Conservation (phyloP, 2,797 vertebrate species). For the Perodicticus potto region DNA sequence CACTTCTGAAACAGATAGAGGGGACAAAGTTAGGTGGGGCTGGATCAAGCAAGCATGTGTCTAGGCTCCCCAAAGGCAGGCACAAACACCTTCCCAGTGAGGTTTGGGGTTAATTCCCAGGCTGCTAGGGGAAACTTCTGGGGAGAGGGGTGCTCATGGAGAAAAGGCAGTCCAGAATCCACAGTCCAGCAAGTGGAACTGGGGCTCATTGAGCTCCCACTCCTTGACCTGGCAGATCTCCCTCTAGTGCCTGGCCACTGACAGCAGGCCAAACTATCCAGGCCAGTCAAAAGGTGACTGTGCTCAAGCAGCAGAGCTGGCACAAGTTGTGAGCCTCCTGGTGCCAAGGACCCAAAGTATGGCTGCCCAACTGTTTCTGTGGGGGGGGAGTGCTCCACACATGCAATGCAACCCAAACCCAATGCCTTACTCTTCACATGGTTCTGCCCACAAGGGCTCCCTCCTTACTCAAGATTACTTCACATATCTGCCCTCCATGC, state of each 20-base stretch:
- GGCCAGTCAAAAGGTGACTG: background rate
- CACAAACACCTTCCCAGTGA: too few species aligned
- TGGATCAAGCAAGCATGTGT: too few species aligned
- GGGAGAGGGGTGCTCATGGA: too few species aligned
- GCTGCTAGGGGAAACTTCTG: too few species aligned
- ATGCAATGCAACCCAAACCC: background rate
- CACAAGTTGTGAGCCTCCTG: background rate
- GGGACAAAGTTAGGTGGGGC: too few species aligned
- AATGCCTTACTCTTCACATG: background rate
- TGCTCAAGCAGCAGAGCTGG: background rate
- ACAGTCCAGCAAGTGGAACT: too few species aligned
- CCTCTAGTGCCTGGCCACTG: background rate
- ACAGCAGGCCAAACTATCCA: background rate
- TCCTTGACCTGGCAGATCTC: background rate
- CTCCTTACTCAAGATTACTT: background rate
- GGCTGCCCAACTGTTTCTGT: background rate
- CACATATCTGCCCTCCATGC: background rate
- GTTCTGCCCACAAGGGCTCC: background rate
- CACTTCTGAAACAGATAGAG: too few species aligned
- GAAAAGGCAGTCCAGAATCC: too few species aligned
- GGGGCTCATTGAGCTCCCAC: background rate
- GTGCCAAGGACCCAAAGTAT: background rate
- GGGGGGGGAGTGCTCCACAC: background rate
- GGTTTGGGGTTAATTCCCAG: too few species aligned
- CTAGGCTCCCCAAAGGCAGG: too few species aligned